A percentile compares a stretch with the other conserved stretches of the same genome.
Evolutionary conservation across 2,888 invertebrate genomes (phyloP).

Genomic region (Pollenia griseotomentosa): DNA sequence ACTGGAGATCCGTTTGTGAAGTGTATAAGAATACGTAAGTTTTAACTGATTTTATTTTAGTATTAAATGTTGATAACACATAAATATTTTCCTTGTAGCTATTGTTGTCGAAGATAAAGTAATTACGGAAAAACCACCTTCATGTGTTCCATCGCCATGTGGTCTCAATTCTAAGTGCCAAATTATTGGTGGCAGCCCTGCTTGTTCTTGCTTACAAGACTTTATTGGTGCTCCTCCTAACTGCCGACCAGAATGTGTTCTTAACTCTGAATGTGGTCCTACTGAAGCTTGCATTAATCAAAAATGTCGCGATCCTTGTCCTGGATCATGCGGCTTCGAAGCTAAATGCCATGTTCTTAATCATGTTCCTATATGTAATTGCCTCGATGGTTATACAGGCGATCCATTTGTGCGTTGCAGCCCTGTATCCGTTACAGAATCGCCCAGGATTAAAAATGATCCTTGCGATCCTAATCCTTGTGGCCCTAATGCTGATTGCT

Average conservation of each 20-base stretch:
- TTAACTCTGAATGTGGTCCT: conserved; percentile 92
- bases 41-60: neutral
- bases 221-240: conserved; percentile 91
- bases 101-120: conserved; percentile 76
- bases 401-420: conserved; percentile 91
- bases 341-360: conserved; percentile 91
- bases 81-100: conserved; percentile 64
- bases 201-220: conserved; percentile 91
- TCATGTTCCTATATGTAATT: conserved; percentile 92
- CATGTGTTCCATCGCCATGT: conserved; percentile 92
- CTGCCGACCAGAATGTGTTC: conserved; percentile 91
- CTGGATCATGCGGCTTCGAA: conserved; percentile 92
- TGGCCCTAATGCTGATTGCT: conserved; percentile 90
- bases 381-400: conserved; percentile 90
- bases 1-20: conserved; percentile 94
- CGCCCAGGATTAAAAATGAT: conserved; percentile 83
- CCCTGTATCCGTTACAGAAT: conserved; percentile 85
- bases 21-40: conserved; percentile 89
- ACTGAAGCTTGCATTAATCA: conserved; percentile 91
- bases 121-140: conserved; percentile 88
- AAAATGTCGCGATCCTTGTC: conserved; percentile 92
- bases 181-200: conserved; percentile 89
- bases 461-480: conserved; percentile 91
- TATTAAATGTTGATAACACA: neutral
- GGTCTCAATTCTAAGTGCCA: conserved; percentile 93